Conservation (phyloP, 2,113 vertebrate genomes). For the Mus musculus region DNA sequence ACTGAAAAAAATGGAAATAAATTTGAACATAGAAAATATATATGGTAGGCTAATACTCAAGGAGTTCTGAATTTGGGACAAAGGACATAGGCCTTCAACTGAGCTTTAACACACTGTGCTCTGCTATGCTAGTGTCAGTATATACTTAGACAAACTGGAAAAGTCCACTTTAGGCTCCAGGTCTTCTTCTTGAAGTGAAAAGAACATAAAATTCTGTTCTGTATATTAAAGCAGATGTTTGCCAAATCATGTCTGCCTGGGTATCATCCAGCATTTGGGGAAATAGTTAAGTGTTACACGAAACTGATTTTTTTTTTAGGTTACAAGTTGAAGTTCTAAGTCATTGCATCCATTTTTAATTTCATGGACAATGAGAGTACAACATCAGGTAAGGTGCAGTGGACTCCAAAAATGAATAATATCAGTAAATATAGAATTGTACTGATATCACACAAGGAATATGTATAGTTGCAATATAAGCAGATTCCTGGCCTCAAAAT, state of each 20-base stretch:
- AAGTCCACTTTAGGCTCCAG: not conserved
- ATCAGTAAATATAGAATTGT: not conserved
- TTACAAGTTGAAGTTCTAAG: not conserved
- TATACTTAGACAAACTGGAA: not conserved
- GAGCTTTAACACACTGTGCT: not conserved
- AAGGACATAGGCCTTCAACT: not conserved
- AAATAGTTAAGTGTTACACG: not conserved
- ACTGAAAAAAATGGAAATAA: not conserved
- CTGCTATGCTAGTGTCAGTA: not conserved
- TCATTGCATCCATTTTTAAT: not conserved
- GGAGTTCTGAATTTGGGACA: not conserved
- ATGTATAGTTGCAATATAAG: constrained; percentile 1
- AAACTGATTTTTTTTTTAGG: not conserved
- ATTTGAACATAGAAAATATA: not conserved
- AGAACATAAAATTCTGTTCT: not conserved
- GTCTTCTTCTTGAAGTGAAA: not conserved
- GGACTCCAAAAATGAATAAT: not conserved
- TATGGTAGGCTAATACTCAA: not conserved
- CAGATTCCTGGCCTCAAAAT: not conserved
- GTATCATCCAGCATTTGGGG: not conserved
- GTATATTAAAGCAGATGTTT: not conserved
- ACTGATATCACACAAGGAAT: not conserved
- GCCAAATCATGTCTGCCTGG: not conserved
- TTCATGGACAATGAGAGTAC: not conserved
- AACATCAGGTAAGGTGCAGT: not conserved